Conservation (phyloP, 2,113 vertebrate species). For the Egretta garzetta region DNA sequence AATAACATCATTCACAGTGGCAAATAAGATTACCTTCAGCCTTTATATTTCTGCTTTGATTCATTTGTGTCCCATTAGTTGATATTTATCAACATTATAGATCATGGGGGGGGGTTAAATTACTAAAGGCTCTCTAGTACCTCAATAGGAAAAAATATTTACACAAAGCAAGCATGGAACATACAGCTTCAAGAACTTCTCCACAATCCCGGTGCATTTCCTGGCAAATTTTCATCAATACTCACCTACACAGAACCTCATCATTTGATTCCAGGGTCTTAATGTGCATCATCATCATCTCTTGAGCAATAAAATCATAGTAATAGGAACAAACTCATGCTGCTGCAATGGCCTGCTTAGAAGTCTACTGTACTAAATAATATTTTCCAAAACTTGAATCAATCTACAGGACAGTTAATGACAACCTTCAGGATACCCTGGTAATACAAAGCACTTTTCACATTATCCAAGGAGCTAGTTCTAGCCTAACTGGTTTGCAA, state of each 20-base stretch:
- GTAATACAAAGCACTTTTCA: not conserved
- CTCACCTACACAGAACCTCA: not conserved
- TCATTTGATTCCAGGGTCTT: not conserved
- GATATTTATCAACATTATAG: not conserved
- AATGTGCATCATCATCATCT: not conserved
- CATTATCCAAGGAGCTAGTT: not conserved
- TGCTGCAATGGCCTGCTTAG: not conserved
- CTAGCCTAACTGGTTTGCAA: not conserved
- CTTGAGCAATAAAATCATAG: not conserved
- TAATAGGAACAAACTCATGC: not conserved
- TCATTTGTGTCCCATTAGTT: not conserved
- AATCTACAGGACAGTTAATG: not conserved
- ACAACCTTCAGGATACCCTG: not conserved
- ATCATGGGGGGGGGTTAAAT: not conserved
- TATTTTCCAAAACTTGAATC: not conserved
- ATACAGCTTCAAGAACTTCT: not conserved
- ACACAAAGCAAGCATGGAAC: not conserved
- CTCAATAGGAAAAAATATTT: not conserved
- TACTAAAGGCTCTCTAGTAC: not conserved
- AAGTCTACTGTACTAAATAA: not conserved
- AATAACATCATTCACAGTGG: not conserved
- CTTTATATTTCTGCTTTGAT: not conserved
- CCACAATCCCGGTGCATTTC: not conserved
- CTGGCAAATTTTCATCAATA: not conserved
- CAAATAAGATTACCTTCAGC: not conserved